phyloP scores from a whole-genome alignment of 2,113 vertebrate species.

The Fregata magnificens region DNA sequence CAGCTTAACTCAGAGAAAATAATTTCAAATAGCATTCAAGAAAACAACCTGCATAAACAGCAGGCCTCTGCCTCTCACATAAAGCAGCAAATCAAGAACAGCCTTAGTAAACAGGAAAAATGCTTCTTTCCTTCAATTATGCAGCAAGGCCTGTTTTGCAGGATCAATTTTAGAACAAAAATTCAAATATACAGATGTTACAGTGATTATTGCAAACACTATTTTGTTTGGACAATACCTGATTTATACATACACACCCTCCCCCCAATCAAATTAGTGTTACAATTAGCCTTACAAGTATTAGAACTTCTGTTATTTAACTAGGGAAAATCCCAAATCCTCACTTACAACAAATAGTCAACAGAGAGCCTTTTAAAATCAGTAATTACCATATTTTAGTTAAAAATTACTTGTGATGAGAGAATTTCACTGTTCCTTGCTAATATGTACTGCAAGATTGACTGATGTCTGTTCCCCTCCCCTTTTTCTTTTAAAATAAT shows the following conservation, averaged over 20 bases:
- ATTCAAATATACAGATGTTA: not conserved
- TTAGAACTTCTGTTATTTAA: not conserved
- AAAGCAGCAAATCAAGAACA: not conserved
- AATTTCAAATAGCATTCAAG: not conserved
- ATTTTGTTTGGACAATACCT: not conserved
- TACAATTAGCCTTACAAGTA: not conserved
- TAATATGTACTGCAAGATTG: not conserved
- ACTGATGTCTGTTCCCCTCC: not conserved
- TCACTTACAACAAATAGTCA: not conserved
- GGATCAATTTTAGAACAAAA: not conserved
- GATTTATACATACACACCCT: not conserved
- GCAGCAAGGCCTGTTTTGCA: not conserved
- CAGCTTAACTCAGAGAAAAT: not conserved
- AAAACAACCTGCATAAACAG: not conserved
- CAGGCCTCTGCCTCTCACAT: not conserved
- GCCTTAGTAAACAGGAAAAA: not conserved
- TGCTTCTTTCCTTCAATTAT: not conserved
- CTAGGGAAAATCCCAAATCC: not conserved
- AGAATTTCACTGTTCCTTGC: not conserved
- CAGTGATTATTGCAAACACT: not conserved
- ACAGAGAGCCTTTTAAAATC: not conserved
- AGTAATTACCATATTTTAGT: not conserved
- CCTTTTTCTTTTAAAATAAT: not conserved
- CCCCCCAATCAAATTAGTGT: not conserved
- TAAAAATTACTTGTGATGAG: not conserved